Percentiles rank a stretch among this genome's conserved stretches.
These are phyloP conservation scores for Sympetrum striolatum DNA, from an alignment of 2,888 invertebrate species.

Conservation along the genomic window DNA sequence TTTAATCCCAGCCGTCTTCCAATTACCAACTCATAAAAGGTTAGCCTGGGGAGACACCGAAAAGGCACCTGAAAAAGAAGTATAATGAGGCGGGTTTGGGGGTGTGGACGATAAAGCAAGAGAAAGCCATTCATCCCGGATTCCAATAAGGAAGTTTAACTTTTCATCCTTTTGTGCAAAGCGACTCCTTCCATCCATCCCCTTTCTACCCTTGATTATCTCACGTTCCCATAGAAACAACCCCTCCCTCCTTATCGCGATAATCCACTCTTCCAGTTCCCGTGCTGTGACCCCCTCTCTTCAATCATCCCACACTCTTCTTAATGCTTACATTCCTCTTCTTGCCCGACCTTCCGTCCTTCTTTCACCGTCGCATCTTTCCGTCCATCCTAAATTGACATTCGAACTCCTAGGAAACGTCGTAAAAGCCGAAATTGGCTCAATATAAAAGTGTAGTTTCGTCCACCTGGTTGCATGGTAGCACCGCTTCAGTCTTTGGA, in stretches of 20 bases:
- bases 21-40: conserved; percentile 34
- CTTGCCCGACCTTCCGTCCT: neutral
- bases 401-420: no score
- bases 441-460: no score
- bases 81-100: neutral
- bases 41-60: neutral
- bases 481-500: no score
- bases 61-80: neutral
- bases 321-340: neutral
- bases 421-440: no score
- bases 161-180: conserved; percentile 42
- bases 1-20: conserved; percentile 17
- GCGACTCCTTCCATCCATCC: neutral
- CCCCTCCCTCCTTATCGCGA: neutral
- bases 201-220: conserved; percentile 1
- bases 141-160: conserved; percentile 41
- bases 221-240: neutral
- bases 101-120: neutral
- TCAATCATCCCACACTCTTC: neutral
- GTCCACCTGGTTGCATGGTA: no score
- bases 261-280: neutral
- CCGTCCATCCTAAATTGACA: no score
- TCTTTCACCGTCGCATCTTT: neutral
- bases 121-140: conserved; percentile 16
- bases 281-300: neutral